Conservation (phyloP, 2,888 invertebrate species). For the Blastobasis lacticolella region DNA sequence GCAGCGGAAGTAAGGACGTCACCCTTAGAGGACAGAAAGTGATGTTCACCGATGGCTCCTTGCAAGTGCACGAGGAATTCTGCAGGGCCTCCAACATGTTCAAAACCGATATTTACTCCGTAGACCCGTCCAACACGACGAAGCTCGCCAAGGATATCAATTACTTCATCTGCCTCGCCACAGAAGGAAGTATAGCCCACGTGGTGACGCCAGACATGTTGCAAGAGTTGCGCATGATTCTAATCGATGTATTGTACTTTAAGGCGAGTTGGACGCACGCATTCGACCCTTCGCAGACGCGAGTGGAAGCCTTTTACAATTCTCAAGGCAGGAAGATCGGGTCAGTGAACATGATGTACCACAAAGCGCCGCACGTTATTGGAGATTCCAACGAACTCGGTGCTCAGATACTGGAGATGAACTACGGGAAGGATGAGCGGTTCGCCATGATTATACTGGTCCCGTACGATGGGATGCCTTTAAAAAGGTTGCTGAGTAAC, state of each 20-base stretch:
- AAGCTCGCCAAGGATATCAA: conserved; percentile 77
- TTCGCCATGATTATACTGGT: conserved; percentile 78
- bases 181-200: conserved; percentile 79
- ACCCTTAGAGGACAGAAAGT: conserved; percentile 43
- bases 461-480: conserved; percentile 72
- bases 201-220: conserved; percentile 70
- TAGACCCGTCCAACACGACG: conserved; percentile 70
- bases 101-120: conserved; percentile 66
- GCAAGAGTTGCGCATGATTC: conserved; percentile 66
- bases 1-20: conserved; percentile 39
- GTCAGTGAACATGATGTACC: conserved; percentile 84
- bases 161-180: conserved; percentile 77
- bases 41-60: conserved; percentile 45
- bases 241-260: conserved; percentile 80
- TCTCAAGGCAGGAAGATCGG: conserved; percentile 69
- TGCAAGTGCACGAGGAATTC: conserved; percentile 53
- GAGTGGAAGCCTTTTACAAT: conserved; percentile 72
- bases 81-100: conserved; percentile 60
- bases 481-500: conserved; percentile 64
- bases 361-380: conserved; percentile 73
- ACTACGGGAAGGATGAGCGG: conserved; percentile 77
- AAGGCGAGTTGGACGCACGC: conserved; percentile 82
- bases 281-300: conserved; percentile 75
- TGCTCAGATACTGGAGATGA: conserved; percentile 78
- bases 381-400: conserved; percentile 68